Conservation (phyloP, 2,888 invertebrate genomes). For the Hymenopus coronatus region DNA sequence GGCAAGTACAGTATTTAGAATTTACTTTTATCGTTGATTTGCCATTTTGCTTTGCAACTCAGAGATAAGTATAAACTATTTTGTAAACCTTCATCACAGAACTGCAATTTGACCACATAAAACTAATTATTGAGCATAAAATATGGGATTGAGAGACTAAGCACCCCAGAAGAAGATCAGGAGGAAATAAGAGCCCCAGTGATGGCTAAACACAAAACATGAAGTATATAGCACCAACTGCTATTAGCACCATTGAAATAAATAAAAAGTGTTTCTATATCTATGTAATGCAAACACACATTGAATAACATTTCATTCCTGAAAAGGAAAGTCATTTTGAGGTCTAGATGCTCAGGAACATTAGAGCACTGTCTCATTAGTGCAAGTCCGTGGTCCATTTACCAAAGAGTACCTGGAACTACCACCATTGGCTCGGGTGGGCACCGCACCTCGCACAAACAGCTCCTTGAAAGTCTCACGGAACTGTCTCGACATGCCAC, state of each 20-base stretch:
- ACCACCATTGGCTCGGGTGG: conserved; percentile 62
- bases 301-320: not conserved
- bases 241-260: not conserved
- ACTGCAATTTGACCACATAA: too few relatives aligned
- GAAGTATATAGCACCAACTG: not conserved
- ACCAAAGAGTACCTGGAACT: conserved; percentile 78
- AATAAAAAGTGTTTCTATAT: not conserved
- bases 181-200: not conserved
- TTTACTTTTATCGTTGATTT: not conserved
- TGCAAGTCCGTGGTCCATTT: conserved; percentile 73
- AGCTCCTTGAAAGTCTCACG: conserved; percentile 87
- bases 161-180: too few relatives aligned
- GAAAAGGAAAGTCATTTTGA: not conserved
- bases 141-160: too few relatives aligned
- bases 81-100: not conserved
- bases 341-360: not conserved
- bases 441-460: conserved; percentile 63
- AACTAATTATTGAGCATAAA: too few relatives aligned
- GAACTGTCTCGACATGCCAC: conserved; percentile 93
- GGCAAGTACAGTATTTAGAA: not conserved
- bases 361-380: conserved; percentile 79
- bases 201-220: not conserved
- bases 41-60: not conserved
- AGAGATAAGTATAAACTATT: not conserved
- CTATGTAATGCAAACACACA: not conserved